Evolutionary conservation across 2,888 invertebrate species (phyloP).

Genomic region (Pogonocherus hispidulus): DNA sequence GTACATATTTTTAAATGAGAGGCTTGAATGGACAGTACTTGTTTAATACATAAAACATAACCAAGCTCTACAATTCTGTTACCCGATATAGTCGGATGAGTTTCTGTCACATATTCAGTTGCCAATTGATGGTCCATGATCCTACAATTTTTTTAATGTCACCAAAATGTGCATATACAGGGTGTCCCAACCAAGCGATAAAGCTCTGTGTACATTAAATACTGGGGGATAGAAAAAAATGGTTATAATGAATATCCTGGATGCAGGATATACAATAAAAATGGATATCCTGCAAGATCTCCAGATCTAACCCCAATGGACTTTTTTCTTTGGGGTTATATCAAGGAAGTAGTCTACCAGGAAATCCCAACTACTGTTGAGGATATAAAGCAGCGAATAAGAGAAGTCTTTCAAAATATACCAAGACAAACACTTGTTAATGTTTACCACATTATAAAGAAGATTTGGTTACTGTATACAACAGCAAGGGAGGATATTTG

Average conservation of each 20-base stretch:
- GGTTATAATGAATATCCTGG: too few species aligned
- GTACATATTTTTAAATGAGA: neutral
- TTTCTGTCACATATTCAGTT: too few species aligned
- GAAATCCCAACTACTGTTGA: neutral
- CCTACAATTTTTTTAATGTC: too few species aligned
- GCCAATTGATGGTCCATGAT: too few species aligned
- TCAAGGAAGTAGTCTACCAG: neutral
- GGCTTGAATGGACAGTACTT: neutral
- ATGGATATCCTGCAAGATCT: neutral
- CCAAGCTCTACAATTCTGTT: conserved; percentile 5
- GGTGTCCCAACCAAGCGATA: too few species aligned
- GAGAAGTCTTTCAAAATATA: neutral
- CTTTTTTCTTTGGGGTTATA: neutral
- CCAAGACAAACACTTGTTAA: neutral
- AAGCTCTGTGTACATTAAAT: too few species aligned
- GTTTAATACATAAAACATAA: neutral
- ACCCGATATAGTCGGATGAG: neutral
- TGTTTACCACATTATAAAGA: neutral
- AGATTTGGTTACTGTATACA: neutral
- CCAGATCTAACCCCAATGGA: neutral
- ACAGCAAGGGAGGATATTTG: conserved; percentile 13
- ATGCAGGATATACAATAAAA: too few species aligned
- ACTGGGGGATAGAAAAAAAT: too few species aligned
- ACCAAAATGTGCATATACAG: too few species aligned
- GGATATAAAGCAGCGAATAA: too few species aligned